A percentile compares a stretch with the other conserved stretches of the same genome.
Evolutionary conservation across 2,888 invertebrate species (phyloP).

Genomic region (Polylopha cassiicola): DNA sequence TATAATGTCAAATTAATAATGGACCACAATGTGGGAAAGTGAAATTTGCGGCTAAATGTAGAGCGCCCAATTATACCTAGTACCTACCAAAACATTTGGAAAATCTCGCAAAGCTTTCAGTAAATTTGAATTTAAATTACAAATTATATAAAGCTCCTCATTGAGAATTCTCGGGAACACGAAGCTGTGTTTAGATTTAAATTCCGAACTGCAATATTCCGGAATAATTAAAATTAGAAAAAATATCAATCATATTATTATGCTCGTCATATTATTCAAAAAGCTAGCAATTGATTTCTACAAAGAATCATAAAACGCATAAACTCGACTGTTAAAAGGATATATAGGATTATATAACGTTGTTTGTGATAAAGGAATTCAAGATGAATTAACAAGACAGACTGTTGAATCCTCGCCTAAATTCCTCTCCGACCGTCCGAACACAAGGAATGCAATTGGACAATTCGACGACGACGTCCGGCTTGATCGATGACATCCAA

Average conservation of each 20-base stretch:
- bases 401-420: slow-evolving; percentile 40
- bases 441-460: slow-evolving; percentile 59
- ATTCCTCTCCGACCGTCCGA: slow-evolving; percentile 40
- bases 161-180: too few species aligned
- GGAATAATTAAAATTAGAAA: too few species aligned
- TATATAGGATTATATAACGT: slow-evolving; percentile 20
- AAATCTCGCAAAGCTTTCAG: slow-evolving; percentile 16
- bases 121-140: slow-evolving; percentile 15
- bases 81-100: too few species aligned
- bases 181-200: too few species aligned
- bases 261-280: too few species aligned
- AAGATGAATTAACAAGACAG: slow-evolving; percentile 37
- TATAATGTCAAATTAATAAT: slow-evolving; percentile 66
- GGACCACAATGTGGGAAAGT: slow-evolving; percentile 36
- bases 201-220: too few species aligned
- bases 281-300: too few species aligned
- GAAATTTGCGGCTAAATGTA: slow-evolving; percentile 37
- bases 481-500: slow-evolving; percentile 60
- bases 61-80: slow-evolving; percentile 12
- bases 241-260: too few species aligned
- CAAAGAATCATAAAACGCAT: too few species aligned
- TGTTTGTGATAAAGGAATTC: slow-evolving; percentile 29
- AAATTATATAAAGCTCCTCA: slow-evolving; percentile 5
- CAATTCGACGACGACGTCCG: slow-evolving; percentile 48
- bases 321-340: too few species aligned